Evolutionary conservation across 2,113 vertebrate genomes (phyloP).

Genomic region (Haliaeetus leucogaster): DNA sequence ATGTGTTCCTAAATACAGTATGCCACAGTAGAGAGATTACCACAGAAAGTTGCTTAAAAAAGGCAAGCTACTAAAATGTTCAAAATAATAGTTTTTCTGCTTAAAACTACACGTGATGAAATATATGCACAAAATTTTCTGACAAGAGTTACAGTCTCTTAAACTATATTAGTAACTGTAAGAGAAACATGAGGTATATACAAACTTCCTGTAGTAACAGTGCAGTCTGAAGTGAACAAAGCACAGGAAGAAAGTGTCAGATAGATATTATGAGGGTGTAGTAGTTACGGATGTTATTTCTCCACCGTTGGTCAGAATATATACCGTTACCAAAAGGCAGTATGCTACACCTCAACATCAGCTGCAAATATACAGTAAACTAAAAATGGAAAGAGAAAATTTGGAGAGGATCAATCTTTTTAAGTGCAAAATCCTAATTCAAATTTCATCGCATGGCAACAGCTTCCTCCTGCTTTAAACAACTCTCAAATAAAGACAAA

Average conservation of each 20-base stretch:
- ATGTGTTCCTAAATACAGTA: not conserved
- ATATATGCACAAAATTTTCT: not conserved
- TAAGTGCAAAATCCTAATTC: not conserved
- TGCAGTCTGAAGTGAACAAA: not conserved
- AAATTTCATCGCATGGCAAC: not conserved
- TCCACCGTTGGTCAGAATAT: not conserved
- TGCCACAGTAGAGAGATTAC: not conserved
- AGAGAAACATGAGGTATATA: not conserved
- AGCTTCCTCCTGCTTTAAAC: not conserved
- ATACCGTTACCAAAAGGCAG: not conserved
- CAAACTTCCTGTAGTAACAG: not conserved
- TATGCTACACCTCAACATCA: not conserved
- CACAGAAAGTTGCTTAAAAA: not conserved
- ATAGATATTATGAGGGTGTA: not conserved
- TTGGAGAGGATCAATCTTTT: not conserved
- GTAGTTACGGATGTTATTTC: not conserved
- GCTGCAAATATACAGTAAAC: not conserved
- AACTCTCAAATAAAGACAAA: not conserved
- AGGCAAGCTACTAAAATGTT: not conserved
- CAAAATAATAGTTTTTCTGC: not conserved
- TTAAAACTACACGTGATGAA: not conserved
- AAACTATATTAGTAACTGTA: not conserved
- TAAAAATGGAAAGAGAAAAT: not conserved
- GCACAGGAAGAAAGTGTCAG: slow-evolving; percentile 2
- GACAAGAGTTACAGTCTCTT: not conserved